phyloP scores from a whole-genome alignment of 2,797 vertebrate genomes.

The Protonibea diacanthus region DNA sequence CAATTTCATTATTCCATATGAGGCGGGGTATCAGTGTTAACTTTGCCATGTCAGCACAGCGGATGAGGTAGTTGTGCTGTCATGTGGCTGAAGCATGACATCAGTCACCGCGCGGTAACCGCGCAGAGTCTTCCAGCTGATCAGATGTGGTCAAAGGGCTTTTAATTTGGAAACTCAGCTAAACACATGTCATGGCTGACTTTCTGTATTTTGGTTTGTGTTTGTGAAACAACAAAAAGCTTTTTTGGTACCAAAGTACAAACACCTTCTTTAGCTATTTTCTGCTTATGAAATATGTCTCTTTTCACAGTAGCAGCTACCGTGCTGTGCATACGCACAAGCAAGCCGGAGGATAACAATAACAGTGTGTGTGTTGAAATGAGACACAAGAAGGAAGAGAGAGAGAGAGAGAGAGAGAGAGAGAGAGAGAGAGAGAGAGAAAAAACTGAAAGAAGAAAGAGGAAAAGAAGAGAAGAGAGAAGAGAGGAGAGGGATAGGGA shows the following conservation, averaged over 20 bases:
- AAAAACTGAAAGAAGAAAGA: constrained; percentile 13
- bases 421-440: constrained; percentile 3
- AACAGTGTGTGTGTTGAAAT: constrained; percentile 40
- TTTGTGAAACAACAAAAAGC: constrained; percentile 18
- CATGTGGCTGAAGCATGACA: constrained; percentile 57
- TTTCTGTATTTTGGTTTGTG: constrained; percentile 15
- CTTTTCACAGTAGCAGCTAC: constrained; percentile 53
- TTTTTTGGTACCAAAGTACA: constrained; percentile 18
- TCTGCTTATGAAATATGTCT: constrained; percentile 62
- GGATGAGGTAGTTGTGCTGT: constrained; percentile 22
- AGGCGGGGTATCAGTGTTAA: constrained; percentile 74
- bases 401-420: background rate
- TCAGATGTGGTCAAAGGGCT: constrained; percentile 32
- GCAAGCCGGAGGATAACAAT: constrained; percentile 52
- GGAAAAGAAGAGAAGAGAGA: constrained; percentile 26
- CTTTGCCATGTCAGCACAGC: constrained; percentile 77
- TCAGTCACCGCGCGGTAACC: constrained; percentile 13
- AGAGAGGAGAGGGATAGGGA: constrained; percentile 28
- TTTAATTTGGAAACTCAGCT: constrained; percentile 34
- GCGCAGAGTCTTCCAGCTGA: constrained; percentile 18
- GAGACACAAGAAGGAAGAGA: background rate
- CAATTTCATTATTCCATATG: constrained; percentile 82
- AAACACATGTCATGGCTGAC: constrained; percentile 27
- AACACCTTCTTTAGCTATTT: constrained; percentile 64
- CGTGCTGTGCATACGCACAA: constrained; percentile 50